phyloP scores from a whole-genome alignment of 2,797 vertebrate species.

The Alauda arvensis region DNA sequence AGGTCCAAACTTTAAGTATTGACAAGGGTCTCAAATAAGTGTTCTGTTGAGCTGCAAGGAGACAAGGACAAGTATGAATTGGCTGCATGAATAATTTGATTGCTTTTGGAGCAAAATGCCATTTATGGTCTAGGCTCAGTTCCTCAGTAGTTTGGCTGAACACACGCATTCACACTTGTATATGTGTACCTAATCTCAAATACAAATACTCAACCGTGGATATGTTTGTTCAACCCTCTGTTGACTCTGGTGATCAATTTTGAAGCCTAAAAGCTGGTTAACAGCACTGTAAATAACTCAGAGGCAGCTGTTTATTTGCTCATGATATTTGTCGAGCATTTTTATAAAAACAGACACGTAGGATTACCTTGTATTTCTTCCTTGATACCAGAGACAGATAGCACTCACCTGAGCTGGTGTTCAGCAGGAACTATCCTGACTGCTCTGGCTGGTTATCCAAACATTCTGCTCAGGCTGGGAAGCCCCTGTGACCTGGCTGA shows the following conservation, averaged over 20 bases:
- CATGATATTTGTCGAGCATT: constrained; percentile 17
- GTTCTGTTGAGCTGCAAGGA: not conserved
- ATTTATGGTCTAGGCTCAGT: not conserved
- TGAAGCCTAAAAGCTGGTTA: constrained; percentile 42
- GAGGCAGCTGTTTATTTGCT: constrained; percentile 51
- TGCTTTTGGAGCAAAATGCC: not conserved
- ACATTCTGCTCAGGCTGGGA: not conserved
- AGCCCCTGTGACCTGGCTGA: not conserved
- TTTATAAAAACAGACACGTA: not conserved
- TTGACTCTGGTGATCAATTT: constrained; percentile 54
- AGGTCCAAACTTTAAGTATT: not conserved
- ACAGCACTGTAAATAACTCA: constrained; percentile 44
- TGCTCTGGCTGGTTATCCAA: not conserved
- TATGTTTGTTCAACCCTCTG: constrained; percentile 47
- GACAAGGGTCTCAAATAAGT: not conserved
- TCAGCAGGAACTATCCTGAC: not conserved
- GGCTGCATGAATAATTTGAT: not conserved
- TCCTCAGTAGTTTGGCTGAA: constrained; percentile 4
- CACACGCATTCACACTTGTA: not conserved
- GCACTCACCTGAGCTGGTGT: not conserved
- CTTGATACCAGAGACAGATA: not conserved
- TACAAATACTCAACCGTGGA: constrained; percentile 32
- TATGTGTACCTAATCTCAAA: constrained; percentile 55
- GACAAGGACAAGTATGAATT: not conserved
- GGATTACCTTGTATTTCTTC: not conserved